Percentiles rank a stretch among this genome's conserved stretches.
These are phyloP conservation scores for Drosophila testacea DNA, from an alignment of 2,888 invertebrate genomes.

Conservation along the genomic window DNA sequence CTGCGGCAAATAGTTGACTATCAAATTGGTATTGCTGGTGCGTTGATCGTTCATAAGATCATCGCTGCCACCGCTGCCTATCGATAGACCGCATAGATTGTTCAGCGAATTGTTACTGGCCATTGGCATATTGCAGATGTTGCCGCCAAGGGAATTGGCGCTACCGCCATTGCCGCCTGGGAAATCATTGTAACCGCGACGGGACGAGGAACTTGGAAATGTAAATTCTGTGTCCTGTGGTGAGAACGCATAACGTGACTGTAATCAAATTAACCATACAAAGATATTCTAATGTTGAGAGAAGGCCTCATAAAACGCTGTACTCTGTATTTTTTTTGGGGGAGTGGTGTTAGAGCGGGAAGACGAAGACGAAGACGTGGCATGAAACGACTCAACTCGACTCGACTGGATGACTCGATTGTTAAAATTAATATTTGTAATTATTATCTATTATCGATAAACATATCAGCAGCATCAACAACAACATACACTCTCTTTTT, in stretches of 20 bases:
- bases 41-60: constrained; percentile 66
- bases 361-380: constrained; percentile 10
- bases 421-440: background rate
- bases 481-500: constrained; percentile 31
- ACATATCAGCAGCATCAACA: constrained; percentile 57
- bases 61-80: constrained; percentile 78
- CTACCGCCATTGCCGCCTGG: constrained; percentile 76
- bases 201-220: constrained; percentile 84
- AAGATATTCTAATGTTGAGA: constrained; percentile 78
- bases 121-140: constrained; percentile 75
- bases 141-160: constrained; percentile 67
- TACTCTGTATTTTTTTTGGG: constrained; percentile 20
- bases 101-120: constrained; percentile 78
- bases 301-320: constrained; percentile 77
- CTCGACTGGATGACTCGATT: constrained; percentile 17
- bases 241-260: constrained; percentile 86
- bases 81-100: constrained; percentile 72
- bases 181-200: constrained; percentile 85
- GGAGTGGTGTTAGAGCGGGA: constrained; percentile 5
- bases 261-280: constrained; percentile 83
- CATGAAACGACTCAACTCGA: constrained; percentile 7
- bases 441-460: constrained; percentile 36
- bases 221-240: constrained; percentile 86
- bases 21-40: constrained; percentile 90
- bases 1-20: constrained; percentile 98